A percentile compares a stretch with the other conserved stretches of the same genome.
phyloP scores from a whole-genome alignment of 1,140 invertebrate species.

The Scylla paramamosain region DNA sequence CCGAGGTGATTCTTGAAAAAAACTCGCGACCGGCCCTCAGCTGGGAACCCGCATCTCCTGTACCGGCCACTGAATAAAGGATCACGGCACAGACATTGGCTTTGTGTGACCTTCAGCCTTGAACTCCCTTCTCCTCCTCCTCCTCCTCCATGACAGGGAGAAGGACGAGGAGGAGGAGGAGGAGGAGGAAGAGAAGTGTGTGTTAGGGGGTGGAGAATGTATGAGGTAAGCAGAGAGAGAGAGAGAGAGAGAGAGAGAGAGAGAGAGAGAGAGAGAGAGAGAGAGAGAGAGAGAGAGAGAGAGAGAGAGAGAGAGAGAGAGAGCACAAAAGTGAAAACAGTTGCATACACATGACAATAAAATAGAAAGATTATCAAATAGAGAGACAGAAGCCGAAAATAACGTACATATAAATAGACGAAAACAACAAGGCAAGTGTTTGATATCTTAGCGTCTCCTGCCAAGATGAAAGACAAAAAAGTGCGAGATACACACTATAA shows the following conservation, averaged over 20 bases:
- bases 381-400: neutral
- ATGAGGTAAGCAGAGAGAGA: neutral
- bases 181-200: neutral
- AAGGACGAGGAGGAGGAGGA: neutral
- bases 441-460: neutral
- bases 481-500: neutral
- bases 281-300: slow-evolving; percentile 45
- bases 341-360: neutral
- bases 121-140: no score
- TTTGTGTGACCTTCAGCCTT: neutral
- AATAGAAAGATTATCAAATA: neutral
- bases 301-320: slow-evolving; percentile 12
- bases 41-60: neutral
- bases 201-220: neutral
- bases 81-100: neutral
- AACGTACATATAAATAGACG: slow-evolving; percentile 24
- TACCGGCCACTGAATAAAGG: neutral
- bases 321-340: neutral
- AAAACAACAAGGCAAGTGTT: neutral
- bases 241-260: neutral
- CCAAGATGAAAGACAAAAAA: neutral
- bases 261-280: neutral
- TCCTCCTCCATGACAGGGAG: neutral
- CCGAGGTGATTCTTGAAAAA: neutral
- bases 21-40: neutral